These are phyloP conservation scores for Misgurnus mizolepis DNA, from an alignment of 2,113 vertebrate species.

Conservation along the genomic window DNA sequence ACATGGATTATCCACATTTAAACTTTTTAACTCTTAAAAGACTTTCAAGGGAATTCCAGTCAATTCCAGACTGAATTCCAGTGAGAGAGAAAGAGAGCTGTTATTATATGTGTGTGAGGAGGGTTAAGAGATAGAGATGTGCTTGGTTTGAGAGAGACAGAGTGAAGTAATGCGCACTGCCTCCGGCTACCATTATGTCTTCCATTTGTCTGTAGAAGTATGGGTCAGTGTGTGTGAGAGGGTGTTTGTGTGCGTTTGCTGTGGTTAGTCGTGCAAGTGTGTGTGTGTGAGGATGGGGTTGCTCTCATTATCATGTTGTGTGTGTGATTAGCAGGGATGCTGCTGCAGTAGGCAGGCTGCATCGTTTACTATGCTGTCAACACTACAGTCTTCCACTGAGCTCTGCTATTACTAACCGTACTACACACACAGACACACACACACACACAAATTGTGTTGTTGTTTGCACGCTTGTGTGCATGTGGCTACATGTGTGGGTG, in stretches of 20 bases:
- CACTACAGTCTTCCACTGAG: slow-evolving; percentile 53
- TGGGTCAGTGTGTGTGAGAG: slow-evolving; percentile 53
- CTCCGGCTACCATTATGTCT: slow-evolving; percentile 76
- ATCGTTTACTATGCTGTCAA: slow-evolving; percentile 67
- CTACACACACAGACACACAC: slow-evolving; percentile 62
- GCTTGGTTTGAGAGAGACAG: slow-evolving; percentile 46
- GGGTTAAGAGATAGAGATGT: slow-evolving; percentile 43
- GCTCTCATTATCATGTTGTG: slow-evolving; percentile 24
- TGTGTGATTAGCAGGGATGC: slow-evolving; percentile 37
- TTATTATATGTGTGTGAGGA: background rate
- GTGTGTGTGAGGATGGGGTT: slow-evolving; percentile 31
- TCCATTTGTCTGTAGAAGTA: slow-evolving; percentile 62
- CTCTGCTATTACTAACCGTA: slow-evolving; percentile 63
- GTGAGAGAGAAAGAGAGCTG: slow-evolving; percentile 4
- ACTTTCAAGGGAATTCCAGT: background rate
- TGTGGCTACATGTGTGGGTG: slow-evolving; percentile 16
- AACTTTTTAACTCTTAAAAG: background rate
- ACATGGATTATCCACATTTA: background rate
- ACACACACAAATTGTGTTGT: background rate
- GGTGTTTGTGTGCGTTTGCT: slow-evolving; percentile 28
- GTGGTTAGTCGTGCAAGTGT: slow-evolving; percentile 24
- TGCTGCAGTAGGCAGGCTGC: slow-evolving; percentile 27
- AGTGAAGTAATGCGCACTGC: slow-evolving; percentile 45
- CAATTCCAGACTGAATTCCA: background rate
- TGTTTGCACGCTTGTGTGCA: no score